These are phyloP conservation scores for Zeuzera pyrina DNA, from an alignment of 2,888 invertebrate genomes.

Conservation along the genomic window DNA sequence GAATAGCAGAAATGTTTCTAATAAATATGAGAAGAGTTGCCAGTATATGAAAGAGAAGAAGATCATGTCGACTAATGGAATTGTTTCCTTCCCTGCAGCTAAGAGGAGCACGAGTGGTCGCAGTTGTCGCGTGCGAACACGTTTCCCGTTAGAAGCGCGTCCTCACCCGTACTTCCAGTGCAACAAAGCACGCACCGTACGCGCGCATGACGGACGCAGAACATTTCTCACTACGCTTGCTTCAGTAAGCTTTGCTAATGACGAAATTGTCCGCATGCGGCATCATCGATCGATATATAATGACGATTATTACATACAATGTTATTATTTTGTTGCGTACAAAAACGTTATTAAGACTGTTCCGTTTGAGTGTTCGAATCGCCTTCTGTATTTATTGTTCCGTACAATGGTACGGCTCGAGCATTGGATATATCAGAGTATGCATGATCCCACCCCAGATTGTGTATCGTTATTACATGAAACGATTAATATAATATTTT, in stretches of 20 bases:
- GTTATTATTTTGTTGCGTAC: conserved; percentile 64
- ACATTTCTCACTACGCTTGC: conserved; percentile 64
- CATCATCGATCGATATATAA: conserved; percentile 30
- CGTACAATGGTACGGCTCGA: conserved; percentile 21
- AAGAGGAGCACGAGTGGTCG: not conserved
- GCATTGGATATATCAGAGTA: conserved; percentile 30
- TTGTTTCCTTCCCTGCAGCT: not conserved
- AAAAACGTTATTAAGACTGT: conserved; percentile 67
- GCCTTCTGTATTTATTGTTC: conserved; percentile 56
- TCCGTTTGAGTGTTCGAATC: conserved; percentile 60
- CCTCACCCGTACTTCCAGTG: conserved; percentile 7
- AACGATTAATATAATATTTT: conserved; percentile 20
- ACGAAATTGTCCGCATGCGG: conserved; percentile 41
- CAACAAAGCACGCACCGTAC: conserved; percentile 6
- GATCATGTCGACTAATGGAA: no score
- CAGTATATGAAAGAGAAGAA: no score
- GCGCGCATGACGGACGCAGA: conserved; percentile 25
- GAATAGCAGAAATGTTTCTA: no score
- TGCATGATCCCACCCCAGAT: conserved; percentile 48
- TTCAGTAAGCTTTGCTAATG: conserved; percentile 66
- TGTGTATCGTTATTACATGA: conserved; percentile 51
- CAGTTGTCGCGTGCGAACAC: conserved; percentile 17
- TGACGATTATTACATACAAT: conserved; percentile 34
- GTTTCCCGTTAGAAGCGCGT: conserved; percentile 9
- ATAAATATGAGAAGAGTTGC: no score